These are phyloP conservation scores for Psephotus haematonotus DNA, from an alignment of 2,113 vertebrate genomes.

Conservation along the genomic window DNA sequence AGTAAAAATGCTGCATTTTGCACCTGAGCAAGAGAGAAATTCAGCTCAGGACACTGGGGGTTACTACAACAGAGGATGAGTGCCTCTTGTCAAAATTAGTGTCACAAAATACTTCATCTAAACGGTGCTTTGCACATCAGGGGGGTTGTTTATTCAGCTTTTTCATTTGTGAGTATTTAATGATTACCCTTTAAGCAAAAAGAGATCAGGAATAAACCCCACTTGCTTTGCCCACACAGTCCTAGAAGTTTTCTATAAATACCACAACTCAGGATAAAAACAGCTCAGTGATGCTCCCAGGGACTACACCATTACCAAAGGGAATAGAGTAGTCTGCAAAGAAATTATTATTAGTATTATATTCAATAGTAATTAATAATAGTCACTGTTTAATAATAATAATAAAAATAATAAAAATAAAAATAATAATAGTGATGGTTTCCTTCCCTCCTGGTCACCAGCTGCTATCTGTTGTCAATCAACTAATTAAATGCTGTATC, in stretches of 20 bases:
- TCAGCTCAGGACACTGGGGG: background rate
- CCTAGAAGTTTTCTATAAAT: background rate
- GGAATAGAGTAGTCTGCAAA: background rate
- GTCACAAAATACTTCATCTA: background rate
- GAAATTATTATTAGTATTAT: background rate
- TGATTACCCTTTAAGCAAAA: background rate
- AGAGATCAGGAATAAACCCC: background rate
- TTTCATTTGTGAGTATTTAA: background rate
- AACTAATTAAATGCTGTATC: background rate
- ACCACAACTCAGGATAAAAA: background rate
- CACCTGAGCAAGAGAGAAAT: background rate
- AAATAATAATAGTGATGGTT: background rate
- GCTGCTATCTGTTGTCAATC: background rate
- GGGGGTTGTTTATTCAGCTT: background rate
- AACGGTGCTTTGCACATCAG: background rate
- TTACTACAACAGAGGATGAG: background rate
- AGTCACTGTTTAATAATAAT: background rate
- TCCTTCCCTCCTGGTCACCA: background rate
- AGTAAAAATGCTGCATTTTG: background rate
- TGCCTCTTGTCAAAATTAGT: background rate
- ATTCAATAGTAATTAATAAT: background rate
- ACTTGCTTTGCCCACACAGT: background rate
- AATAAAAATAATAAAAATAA: background rate
- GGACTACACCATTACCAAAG: background rate
- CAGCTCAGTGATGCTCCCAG: background rate